Base-by-base conservation (phyloP, 37 sponge, comb jelly and placozoan species). In the Aphrocallistes beatrix region DNA sequence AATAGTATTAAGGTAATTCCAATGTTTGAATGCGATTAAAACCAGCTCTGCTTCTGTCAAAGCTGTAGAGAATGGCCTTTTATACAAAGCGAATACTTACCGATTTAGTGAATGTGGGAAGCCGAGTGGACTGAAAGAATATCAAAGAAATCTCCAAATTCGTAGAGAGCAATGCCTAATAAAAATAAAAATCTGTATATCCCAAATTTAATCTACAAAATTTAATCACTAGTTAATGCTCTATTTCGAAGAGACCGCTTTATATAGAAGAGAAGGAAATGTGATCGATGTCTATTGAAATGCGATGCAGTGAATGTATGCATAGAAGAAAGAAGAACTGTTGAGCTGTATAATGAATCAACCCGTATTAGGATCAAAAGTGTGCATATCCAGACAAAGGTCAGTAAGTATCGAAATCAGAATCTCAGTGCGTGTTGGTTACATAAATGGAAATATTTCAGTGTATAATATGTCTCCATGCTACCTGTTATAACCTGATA, bases 201-300 rank as follows among this genome's bases (percentile, higher is more conserved):
- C 75, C 34, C n/a, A 60, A 60, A 60, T 25, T 60, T 60, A 60
- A 60, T 60, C 10, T 19, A 30, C 28, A 60, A 60, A 25, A 19
- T 8, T 25, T 19, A 60, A 60, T 60, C 75, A 60, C 75, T 60
- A 60, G 75, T 13, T 60, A 60, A 60, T 30, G 10, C 75, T 60
- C 75, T 60, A 30, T 60, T 60, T 60, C 75, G 75, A 60, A 60
- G 75, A 60, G 75, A 60, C n/a, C 1, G 28, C 75, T 60, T 60
- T 60, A 25, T 25, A 25, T 25, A 6, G n/a, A 60, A 60, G 75
- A 25, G 10, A 30, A 60, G 17, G 75, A 60, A 30, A 60, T 60
- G 75, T 60, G 75, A 60, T 21, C 75, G n/a, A n/a, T 60, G 75
- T 28, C 25, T 60, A 28, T 3, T 25, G 34, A 60, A 25, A 1